Percentiles rank a stretch among this genome's conserved stretches.
These are phyloP conservation scores for Pelecanus crispus DNA, from an alignment of 2,113 vertebrate species.

Conservation along the genomic window DNA sequence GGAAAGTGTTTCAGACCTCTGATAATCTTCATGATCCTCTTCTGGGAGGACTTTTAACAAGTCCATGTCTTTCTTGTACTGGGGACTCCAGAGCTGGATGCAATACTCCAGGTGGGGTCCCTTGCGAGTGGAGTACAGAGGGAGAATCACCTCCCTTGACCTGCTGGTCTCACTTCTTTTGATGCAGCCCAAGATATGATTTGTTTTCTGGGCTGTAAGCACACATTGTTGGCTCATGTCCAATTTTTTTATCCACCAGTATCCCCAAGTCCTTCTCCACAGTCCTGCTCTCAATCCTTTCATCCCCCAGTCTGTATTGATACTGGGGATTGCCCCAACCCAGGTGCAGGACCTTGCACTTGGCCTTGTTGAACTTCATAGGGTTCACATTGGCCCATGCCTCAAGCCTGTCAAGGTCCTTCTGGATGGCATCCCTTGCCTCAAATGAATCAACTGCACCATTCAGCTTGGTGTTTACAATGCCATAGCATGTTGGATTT, in stretches of 20 bases:
- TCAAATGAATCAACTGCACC: not conserved
- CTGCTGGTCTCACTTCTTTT: not conserved
- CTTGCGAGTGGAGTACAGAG: not conserved
- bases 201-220: not conserved
- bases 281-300: not conserved
- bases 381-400: not conserved
- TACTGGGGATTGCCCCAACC: not conserved
- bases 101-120: not conserved
- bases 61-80: not conserved
- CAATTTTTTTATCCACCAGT: not conserved
- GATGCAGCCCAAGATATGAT: not conserved
- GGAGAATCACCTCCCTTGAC: not conserved
- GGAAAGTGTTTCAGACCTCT: not conserved
- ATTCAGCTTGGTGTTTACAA: not conserved
- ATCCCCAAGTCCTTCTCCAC: not conserved
- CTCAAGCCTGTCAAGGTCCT: not conserved
- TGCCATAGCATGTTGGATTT: not conserved
- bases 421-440: not conserved
- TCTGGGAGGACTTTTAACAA: not conserved
- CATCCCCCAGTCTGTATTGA: not conserved
- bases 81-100: not conserved
- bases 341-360: not conserved
- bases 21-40: not conserved
- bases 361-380: not conserved
- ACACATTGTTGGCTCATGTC: not conserved